These are phyloP conservation scores for Leptinotarsa rubiginosa DNA, from an alignment of 2,888 invertebrate species.

Conservation along the genomic window DNA sequence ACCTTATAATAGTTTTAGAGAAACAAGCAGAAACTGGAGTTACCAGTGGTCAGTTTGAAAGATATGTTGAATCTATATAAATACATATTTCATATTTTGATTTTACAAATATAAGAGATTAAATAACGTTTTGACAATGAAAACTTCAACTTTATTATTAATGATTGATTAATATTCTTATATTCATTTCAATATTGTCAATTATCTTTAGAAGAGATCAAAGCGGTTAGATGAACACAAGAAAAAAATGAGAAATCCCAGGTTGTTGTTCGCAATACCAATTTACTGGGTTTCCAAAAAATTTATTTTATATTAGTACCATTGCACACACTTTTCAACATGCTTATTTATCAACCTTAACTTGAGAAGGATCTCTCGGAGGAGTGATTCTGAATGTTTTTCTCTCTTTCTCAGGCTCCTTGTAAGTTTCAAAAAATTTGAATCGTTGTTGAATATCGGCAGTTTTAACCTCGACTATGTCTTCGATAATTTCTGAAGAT, in stretches of 20 bases:
- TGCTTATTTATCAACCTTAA: slow-evolving; percentile 68
- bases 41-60: no score
- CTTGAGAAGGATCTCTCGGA: slow-evolving; percentile 80
- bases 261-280: background rate
- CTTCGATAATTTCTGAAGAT: slow-evolving; percentile 75
- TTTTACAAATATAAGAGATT: no score
- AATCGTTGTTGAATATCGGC: slow-evolving; percentile 87
- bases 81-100: no score
- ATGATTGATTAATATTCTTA: no score
- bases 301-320: slow-evolving; percentile 4
- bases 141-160: no score
- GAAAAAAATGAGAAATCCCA: background rate
- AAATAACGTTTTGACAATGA: no score
- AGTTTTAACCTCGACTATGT: slow-evolving; percentile 83
- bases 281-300: background rate
- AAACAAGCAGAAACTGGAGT: no score
- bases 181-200: no score
- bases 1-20: no score
- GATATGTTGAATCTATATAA: no score
- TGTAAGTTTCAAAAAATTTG: slow-evolving; percentile 91
- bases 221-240: no score
- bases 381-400: slow-evolving; percentile 90
- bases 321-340: slow-evolving; percentile 35
- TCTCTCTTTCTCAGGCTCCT: slow-evolving; percentile 75
- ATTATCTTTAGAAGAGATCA: no score